Conservation (phyloP, 2,888 invertebrate genomes). For the Crioceris asparagi region DNA sequence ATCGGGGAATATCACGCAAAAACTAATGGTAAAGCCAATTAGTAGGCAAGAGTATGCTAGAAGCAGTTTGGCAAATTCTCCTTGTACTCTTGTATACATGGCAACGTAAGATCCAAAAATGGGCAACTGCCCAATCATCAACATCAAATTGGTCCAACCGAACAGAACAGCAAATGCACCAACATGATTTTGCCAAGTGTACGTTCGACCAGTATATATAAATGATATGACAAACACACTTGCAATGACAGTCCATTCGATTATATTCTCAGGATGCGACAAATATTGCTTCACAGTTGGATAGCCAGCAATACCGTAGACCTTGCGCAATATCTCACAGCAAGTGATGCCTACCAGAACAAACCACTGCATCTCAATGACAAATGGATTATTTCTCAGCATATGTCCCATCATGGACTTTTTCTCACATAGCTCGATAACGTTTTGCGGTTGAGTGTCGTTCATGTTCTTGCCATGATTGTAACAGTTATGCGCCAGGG, state of each 20-base stretch:
- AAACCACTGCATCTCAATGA: constrained; percentile 79
- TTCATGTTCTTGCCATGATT: constrained; percentile 66
- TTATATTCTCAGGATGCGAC: constrained; percentile 73
- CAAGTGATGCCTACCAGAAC: constrained; percentile 66
- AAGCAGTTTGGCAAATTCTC: constrained; percentile 76
- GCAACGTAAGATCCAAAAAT: constrained; percentile 84
- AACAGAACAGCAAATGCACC: constrained; percentile 77
- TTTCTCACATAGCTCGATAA: constrained; percentile 65
- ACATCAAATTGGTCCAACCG: constrained; percentile 83
- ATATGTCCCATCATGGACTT: constrained; percentile 68
- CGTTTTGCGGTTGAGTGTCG: constrained; percentile 54
- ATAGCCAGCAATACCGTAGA: constrained; percentile 73
- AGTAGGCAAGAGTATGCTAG: constrained; percentile 76
- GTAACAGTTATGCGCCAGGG: constrained; percentile 74
- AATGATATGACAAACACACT: constrained; percentile 77
- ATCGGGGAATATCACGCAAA: constrained; percentile 78
- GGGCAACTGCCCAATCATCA: constrained; percentile 82
- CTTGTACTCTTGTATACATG: constrained; percentile 81
- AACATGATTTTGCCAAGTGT: constrained; percentile 78
- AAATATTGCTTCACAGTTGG: constrained; percentile 72
- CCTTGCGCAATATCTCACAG: constrained; percentile 69
- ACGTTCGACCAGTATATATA: constrained; percentile 64
- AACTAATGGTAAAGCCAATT: constrained; percentile 78
- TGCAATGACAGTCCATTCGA: constrained; percentile 78
- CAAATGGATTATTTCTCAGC: constrained; percentile 60